Evolutionary conservation across 1,140 invertebrate genomes (phyloP), one percentile per base, ranked within the genome.

Genomic region (Anastrepha obliqua): DNA sequence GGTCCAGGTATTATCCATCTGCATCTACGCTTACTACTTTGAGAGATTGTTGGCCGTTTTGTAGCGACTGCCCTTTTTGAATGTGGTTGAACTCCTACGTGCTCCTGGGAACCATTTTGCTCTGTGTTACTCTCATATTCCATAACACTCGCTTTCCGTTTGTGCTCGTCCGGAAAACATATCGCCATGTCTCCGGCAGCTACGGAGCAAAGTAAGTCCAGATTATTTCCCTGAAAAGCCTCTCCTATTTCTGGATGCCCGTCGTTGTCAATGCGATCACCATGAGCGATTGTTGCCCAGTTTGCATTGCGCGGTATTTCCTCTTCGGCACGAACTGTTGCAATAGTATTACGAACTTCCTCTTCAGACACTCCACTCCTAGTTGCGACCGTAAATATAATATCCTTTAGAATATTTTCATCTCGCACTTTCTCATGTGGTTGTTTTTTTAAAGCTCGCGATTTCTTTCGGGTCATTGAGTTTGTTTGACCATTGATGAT

Each of bases 291-390:
- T 13, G 92, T 92, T n/a, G 91, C 92, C 59, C 91, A 92, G 65
- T 91, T 92, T 9, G 91, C 70, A 15, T 90, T 88, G 47, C 90
- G 89, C n/a, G 90, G 2, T 47, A 39, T 39, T n/a, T 1, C 20
- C 2, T 44, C 17, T 29, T 29, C 9, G 7, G 42, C 67, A 59
- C 29, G 29, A 90, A 95, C 95, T 0, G 94, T 94, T 13, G 94
- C 95, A 39, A 95, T 95, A 11, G 94, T 89, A 89, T 90, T 92
- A 17, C 92, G 91, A 8, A 94, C 93, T 70, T 92, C 90, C 86
- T 92, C 92, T 67, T 93, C 91, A 58, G 90, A 89, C 42, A 93
- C 93, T 67, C 89, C 89, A 87, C 93, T 93, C 87, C 92, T 93
- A 44, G 85, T 90, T 2, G 91, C 90, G 2, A 94, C 93, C 6